Evolutionary conservation across 2,113 vertebrate species (phyloP), one percentile per base, ranked within the genome.

Genomic region (Rynchops niger): DNA sequence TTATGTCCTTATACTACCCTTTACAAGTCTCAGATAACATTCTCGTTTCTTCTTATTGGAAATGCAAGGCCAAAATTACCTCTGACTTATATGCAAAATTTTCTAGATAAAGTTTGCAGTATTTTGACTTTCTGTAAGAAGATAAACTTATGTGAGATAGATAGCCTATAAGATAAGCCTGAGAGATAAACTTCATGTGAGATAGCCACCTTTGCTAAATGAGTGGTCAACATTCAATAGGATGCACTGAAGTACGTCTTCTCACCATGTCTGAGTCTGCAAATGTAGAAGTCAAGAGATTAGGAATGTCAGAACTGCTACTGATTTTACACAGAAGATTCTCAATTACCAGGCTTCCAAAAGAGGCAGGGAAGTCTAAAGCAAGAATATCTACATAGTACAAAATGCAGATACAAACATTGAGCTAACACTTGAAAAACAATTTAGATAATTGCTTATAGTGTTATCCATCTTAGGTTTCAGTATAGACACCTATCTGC

Each of bases 41-140:
- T 84, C 19, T 86, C 1, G 1, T 45, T 93, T 89, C 5, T 93
- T 82, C 17, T 56, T 20, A 21, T 12, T 43, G 14, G 18, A 82
- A 83, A 86, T n/a, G 2, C 10, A 69, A 76, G 12, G 14, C 6
- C 8, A 55, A 87, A 90, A 86, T 59, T 56, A n/a, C 47, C 14
- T 81, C 25, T 77, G 59, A 30, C 61, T 59, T 82, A 20, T 13
- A 36, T 40, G 9, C 11, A 72, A 71, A 50, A 18, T 67, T 65
- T 90, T 72, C 30, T 43, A 62, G 11, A 9, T 38, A 83, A 65
- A 61, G 0, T 1, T 34, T 36, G 4, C 0, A 4, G 6, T 49
- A 69, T 81, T 56, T 80, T 10, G 3, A 66, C 20, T 20, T 61
- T 82, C 43, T 47, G 4, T 69, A 80, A 50, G 38, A 74, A 88